phyloP scores from a whole-genome alignment of 2,797 vertebrate species.

The Aselliscus stoliczkanus region DNA sequence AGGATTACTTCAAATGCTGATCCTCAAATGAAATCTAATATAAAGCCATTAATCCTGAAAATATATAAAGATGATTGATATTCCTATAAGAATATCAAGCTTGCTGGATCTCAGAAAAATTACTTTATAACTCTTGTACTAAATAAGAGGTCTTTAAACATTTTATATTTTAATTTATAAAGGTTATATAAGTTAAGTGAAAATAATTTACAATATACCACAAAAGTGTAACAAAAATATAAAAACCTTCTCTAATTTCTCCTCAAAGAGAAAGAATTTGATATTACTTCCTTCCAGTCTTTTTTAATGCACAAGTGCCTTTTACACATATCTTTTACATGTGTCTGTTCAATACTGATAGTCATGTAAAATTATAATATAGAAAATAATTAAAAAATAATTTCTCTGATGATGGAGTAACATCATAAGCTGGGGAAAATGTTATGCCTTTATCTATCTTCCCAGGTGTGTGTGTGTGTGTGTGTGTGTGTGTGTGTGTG shows the following conservation, averaged over 20 bases:
- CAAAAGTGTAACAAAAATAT: background rate
- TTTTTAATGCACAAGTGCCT: background rate
- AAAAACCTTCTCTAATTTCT: background rate
- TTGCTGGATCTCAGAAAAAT: constrained; percentile 4
- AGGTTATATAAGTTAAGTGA: background rate
- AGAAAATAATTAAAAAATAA: constrained; percentile 5
- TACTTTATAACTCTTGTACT: background rate
- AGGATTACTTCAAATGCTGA: background rate
- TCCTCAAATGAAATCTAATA: background rate
- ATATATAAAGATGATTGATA: background rate
- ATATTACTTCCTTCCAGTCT: background rate
- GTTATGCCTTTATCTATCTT: background rate
- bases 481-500: background rate
- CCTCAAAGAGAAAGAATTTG: background rate
- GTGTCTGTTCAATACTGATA: background rate
- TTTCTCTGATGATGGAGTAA: background rate
- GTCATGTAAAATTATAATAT: background rate
- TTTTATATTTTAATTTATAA: constrained; percentile 18
- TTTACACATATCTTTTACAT: background rate
- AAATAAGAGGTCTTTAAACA: background rate
- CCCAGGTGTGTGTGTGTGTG: background rate
- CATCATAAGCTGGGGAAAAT: background rate
- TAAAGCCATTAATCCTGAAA: background rate
- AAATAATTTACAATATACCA: background rate
- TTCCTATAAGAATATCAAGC: background rate